Evolutionary conservation across 1,140 invertebrate species (phyloP).

Genomic region (Carposina sasakii): DNA sequence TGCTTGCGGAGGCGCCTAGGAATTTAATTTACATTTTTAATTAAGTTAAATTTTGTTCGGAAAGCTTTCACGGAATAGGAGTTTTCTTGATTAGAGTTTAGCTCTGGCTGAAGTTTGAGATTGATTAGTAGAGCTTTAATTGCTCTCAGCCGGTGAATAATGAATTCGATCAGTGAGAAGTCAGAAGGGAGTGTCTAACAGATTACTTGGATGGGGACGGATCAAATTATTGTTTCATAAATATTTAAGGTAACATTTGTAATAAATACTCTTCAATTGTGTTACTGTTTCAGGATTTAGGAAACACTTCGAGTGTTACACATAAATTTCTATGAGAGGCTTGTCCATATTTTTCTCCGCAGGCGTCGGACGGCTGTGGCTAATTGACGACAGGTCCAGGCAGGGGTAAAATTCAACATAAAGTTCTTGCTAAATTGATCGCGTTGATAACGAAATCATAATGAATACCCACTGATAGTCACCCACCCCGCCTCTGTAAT

Average conservation of each 20-base stretch:
- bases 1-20: slow-evolving; percentile 70
- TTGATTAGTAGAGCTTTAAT: slow-evolving; percentile 73
- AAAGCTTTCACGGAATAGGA: slow-evolving; percentile 71
- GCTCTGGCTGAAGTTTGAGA: slow-evolving; percentile 69
- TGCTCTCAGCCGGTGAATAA: slow-evolving; percentile 70
- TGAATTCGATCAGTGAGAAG: slow-evolving; percentile 66
- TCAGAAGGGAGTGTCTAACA: slow-evolving; percentile 54
- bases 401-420: slow-evolving; percentile 57
- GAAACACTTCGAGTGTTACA: not conserved
- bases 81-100: slow-evolving; percentile 73
- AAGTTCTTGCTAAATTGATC: slow-evolving; percentile 61
- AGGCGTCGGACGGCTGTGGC: slow-evolving; percentile 25
- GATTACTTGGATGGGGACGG: slow-evolving; percentile 51
- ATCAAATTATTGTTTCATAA: slow-evolving; percentile 37
- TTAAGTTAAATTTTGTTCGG: slow-evolving; percentile 73
- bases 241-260: not conserved
- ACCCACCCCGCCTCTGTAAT: slow-evolving; percentile 25
- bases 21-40: slow-evolving; percentile 74
- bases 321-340: not conserved
- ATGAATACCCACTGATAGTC: slow-evolving; percentile 32
- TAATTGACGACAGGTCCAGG: slow-evolving; percentile 54
- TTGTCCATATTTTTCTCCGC: slow-evolving; percentile 26
- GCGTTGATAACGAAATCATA: slow-evolving; percentile 51
- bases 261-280: not conserved
- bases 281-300: not conserved